These are phyloP conservation scores for Corythornis vintsioides DNA, from an alignment of 2,113 vertebrate species.

Conservation along the genomic window DNA sequence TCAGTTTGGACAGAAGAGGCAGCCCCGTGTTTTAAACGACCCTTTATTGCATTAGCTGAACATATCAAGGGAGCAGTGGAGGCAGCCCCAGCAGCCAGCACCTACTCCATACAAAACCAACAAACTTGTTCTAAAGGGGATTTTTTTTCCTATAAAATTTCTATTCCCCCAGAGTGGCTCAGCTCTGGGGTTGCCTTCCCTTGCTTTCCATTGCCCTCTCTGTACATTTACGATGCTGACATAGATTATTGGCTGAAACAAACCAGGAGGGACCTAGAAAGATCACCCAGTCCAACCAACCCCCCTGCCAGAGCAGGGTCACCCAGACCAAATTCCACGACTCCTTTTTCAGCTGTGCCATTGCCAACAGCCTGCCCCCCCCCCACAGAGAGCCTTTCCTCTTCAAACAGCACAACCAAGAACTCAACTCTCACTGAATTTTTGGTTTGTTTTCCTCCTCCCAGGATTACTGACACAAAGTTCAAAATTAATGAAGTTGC, in stretches of 20 bases:
- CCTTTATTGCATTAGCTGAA: not conserved
- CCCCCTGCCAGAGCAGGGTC: too few species aligned
- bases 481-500: not conserved
- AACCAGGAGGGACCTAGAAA: not conserved
- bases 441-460: not conserved
- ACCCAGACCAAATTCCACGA: too few species aligned
- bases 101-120: fast-evolving
- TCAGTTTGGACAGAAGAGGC: not conserved
- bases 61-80: not conserved
- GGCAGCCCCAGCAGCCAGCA: not conserved
- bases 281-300: too few species aligned
- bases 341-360: not conserved
- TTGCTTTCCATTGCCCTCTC: not conserved
- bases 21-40: not conserved
- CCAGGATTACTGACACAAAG: not conserved
- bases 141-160: not conserved
- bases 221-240: not conserved
- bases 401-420: not conserved
- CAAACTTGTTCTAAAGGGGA: not conserved
- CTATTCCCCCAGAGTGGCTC: fast-evolving
- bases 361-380: not conserved
- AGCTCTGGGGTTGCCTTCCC: fast-evolving
- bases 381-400: not conserved
- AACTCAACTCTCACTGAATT: not conserved
- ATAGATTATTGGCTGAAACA: not conserved